Percentiles rank a stretch among this genome's conserved stretches.
Conservation (phyloP, 2,113 vertebrate genomes). For the Sialia sialis region DNA sequence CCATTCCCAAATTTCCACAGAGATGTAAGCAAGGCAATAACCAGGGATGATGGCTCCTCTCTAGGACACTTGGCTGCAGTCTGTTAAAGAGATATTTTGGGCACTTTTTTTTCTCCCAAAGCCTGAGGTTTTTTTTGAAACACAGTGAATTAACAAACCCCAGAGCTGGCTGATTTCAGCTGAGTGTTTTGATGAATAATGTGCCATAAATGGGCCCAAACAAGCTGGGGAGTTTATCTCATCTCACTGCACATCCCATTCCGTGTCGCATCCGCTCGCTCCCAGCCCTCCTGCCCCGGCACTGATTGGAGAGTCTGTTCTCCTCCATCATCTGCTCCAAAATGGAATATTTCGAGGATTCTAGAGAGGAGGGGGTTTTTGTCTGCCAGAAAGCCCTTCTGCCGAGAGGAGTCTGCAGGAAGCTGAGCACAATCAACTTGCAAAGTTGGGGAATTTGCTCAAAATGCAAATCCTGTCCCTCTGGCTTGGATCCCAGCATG, state of each 20-base stretch:
- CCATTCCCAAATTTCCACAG: not conserved
- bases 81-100: constrained; percentile 1
- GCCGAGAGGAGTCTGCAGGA: not conserved
- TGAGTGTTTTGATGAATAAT: constrained; percentile 63
- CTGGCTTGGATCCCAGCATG: not conserved
- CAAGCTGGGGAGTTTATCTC: constrained; percentile 38
- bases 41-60: not conserved
- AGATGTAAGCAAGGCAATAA: not conserved
- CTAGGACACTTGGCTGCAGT: not conserved
- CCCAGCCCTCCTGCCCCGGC: not conserved
- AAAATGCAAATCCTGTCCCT: not conserved
- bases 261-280: not conserved
- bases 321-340: constrained; percentile 39
- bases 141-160: constrained; percentile 24
- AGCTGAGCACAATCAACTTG: not conserved
- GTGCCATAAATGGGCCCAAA: constrained; percentile 39
- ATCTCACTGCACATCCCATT: constrained; percentile 21
- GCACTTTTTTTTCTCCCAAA: not conserved
- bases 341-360: not conserved
- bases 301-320: constrained; percentile 36
- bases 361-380: not conserved
- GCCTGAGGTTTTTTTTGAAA: constrained; percentile 1
- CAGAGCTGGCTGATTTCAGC: constrained; percentile 38
- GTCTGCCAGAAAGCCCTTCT: not conserved
- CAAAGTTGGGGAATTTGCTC: not conserved